A percentile compares a stretch with the other conserved stretches of the same genome.
Conservation (phyloP, 2,888 invertebrate species). For the Cristatella mucedo region DNA sequence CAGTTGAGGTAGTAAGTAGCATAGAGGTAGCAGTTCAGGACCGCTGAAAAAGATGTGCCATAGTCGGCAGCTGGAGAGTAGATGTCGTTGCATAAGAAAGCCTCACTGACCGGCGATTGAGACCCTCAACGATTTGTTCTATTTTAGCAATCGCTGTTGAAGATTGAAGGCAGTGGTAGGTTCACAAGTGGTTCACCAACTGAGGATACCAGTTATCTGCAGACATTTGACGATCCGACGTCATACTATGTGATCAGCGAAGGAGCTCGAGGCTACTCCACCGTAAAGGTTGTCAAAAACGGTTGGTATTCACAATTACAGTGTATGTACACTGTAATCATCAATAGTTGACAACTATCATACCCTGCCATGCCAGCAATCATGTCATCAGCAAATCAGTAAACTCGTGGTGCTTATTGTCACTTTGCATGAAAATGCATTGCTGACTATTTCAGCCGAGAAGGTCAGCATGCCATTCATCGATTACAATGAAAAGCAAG, state of each 20-base stretch:
- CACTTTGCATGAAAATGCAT: too few relatives aligned
- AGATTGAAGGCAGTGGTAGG: too few relatives aligned
- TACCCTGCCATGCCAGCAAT: too few relatives aligned
- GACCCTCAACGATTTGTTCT: too few relatives aligned
- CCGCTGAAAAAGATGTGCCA: too few relatives aligned
- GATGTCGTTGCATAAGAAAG: too few relatives aligned
- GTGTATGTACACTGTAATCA: not conserved
- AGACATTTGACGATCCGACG: constrained; percentile 35
- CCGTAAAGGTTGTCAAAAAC: constrained; percentile 23
- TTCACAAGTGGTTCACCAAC: constrained; percentile 34
- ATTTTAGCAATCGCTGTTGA: too few relatives aligned
- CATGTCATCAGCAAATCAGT: not conserved
- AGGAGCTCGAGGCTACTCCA: constrained; percentile 31
- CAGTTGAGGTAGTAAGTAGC: too few relatives aligned
- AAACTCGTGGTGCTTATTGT: too few relatives aligned
- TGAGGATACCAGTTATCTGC: constrained; percentile 32
- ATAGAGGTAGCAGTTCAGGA: too few relatives aligned
- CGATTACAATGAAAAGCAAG: constrained; percentile 16
- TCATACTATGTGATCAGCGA: constrained; percentile 34
- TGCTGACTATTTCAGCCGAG: constrained; percentile 17
- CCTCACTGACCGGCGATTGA: too few relatives aligned
- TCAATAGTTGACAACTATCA: not conserved
- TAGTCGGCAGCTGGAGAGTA: too few relatives aligned
- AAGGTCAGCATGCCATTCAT: constrained; percentile 21
- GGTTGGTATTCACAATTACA: constrained; percentile 17